Evolutionary conservation across 2,113 vertebrate genomes (phyloP).

Genomic region (Meles meles): DNA sequence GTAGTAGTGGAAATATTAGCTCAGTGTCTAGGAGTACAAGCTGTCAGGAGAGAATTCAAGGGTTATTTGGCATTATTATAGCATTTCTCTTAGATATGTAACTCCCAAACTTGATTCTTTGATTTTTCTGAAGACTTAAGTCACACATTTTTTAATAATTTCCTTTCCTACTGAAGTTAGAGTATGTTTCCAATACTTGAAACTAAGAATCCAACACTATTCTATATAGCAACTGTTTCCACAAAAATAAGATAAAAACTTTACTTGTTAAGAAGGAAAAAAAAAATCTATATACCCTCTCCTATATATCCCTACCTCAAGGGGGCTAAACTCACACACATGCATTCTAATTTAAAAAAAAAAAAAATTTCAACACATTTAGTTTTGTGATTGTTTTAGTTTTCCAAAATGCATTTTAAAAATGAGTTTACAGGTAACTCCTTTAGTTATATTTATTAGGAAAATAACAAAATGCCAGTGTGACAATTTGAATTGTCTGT

Average conservation of each 20-base stretch:
- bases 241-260: background rate
- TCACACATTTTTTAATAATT: background rate
- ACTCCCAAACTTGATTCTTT: background rate
- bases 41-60: background rate
- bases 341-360: background rate
- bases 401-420: background rate
- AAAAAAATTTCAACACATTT: background rate
- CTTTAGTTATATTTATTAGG: background rate
- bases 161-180: background rate
- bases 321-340: background rate
- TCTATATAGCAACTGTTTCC: background rate
- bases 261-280: background rate
- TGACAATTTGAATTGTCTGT: background rate
- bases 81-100: background rate
- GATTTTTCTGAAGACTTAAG: background rate
- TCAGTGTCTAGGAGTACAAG: background rate
- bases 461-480: background rate
- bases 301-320: background rate
- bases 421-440: background rate
- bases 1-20: background rate
- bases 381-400: background rate
- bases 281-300: background rate
- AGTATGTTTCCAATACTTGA: background rate
- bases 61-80: background rate
- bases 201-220: background rate